Base-by-base conservation (phyloP, 64 coral and sea anemone species). In the Actinia tenebrosa region DNA sequence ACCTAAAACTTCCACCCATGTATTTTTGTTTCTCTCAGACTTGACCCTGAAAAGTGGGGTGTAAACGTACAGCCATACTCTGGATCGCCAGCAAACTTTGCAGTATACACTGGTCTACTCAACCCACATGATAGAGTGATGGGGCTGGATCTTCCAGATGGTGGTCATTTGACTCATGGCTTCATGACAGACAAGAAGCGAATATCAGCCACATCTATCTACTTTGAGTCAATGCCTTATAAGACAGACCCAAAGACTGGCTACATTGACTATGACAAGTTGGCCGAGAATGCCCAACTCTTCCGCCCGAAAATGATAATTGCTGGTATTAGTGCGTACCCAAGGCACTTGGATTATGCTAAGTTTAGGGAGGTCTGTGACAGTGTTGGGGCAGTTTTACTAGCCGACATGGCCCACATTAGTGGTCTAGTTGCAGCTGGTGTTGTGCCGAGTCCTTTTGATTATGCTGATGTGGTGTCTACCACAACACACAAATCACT, bases 141-240 rank as follows among this genome's bases (percentile, higher is more conserved):
- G 97, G 97, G 97, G 16, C 91, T 99, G 6, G 97, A 99, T 89
- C 91, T 99, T 16, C 97, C 97, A 45, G 97, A 99, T 91, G 97
- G 97, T 7, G 97, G 97, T 30, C 97, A 99, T 44, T 44, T 99
- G 45, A 99, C 97, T 17, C 97, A 99, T 84, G 97, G 97, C 43
- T 99, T 99, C 80, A 99, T 99, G 97, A 99, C 97, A 53, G 97
- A 99, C 58, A 99, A 99, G 86, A 99, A 99, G 62, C 69, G 97
- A 8, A 99, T 99, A 26, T 99, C 97, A 7, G 97, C 97, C 50
- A 99, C 97, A 45, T 99, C 97, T 43, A 99, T 99, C 77, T 99
- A 88, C 90, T 99, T 99, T 86, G 97, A 99, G 56, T 99, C 97
- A 2, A 99, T 99, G 97, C 97, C 97, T 56, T 99, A 99, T 71